Percentiles rank a stretch among this genome's conserved stretches.
Evolutionary conservation across 1,140 invertebrate species (phyloP).

Genomic region (Amphibalanus amphitrite): DNA sequence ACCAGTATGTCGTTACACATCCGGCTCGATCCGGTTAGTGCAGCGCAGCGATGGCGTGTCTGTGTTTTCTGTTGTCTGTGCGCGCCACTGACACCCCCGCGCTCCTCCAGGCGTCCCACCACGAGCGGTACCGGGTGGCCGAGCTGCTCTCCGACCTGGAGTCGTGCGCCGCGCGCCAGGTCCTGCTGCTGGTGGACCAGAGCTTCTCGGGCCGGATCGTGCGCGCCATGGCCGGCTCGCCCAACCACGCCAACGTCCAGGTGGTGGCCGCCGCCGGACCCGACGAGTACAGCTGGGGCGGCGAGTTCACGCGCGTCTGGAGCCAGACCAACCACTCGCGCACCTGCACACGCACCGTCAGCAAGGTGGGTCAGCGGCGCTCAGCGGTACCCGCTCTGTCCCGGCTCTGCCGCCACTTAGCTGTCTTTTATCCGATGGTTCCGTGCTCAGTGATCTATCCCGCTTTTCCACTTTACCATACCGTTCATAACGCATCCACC

Average conservation of each 20-base stretch:
- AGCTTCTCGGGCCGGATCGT: conserved; percentile 30
- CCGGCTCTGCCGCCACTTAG: too few relatives aligned
- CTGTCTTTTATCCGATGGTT: too few relatives aligned
- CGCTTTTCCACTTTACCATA: too few relatives aligned
- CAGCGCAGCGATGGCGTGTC: too few relatives aligned
- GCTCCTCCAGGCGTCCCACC: conserved; percentile 24
- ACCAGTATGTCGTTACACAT: too few relatives aligned
- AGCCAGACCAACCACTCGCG: conserved; percentile 23
- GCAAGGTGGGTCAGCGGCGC: conserved; percentile 27
- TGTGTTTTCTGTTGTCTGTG: too few relatives aligned
- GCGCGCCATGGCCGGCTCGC: conserved; percentile 22
- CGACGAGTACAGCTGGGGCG: conserved; percentile 26
- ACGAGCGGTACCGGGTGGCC: conserved; percentile 30
- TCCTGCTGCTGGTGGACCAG: conserved; percentile 33
- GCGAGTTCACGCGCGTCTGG: conserved; percentile 30
- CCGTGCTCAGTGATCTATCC: too few relatives aligned
- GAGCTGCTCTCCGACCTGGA: conserved; percentile 32
- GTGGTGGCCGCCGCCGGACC: conserved; percentile 25
- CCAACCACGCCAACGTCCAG: conserved; percentile 27
- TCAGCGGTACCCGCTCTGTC: too few relatives aligned
- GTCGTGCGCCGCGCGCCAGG: conserved; percentile 29
- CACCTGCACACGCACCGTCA: conserved; percentile 25
- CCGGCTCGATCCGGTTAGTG: too few relatives aligned
- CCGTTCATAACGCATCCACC: too few relatives aligned
- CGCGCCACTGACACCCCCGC: conserved; percentile 3